Conservation (phyloP, 1,140 invertebrate species). For the Pogonognathellus flavescens region DNA sequence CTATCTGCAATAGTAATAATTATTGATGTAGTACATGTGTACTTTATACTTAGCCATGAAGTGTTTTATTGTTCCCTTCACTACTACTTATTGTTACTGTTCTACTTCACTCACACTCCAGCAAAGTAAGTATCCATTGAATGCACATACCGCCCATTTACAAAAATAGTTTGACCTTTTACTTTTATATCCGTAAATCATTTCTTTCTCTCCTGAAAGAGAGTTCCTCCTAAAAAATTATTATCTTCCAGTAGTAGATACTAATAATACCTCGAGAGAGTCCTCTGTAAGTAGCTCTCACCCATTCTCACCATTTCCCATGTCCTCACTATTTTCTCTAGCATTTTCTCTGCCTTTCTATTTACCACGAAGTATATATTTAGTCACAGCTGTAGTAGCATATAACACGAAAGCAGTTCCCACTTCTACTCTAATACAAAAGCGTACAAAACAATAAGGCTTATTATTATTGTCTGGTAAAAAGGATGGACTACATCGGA, state of each 20-base stretch:
- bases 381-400: no score
- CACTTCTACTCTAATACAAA: neutral
- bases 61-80: conserved; percentile 21
- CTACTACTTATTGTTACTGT: conserved; percentile 37
- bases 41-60: neutral
- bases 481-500: conserved; percentile 59
- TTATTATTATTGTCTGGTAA: conserved; percentile 49
- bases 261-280: neutral
- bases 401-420: neutral
- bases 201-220: neutral
- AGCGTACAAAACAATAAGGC: conserved; percentile 19
- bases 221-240: neutral
- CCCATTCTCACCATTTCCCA: neutral
- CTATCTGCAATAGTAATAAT: no score
- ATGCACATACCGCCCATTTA: conserved; percentile 25
- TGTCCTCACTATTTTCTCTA: neutral
- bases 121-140: conserved; percentile 47
- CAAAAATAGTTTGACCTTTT: neutral
- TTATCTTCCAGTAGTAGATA: neutral
- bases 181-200: neutral
- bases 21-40: neutral
- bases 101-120: conserved; percentile 34
- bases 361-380: neutral
- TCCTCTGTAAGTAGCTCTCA: neutral
- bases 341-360: neutral